Evolutionary conservation across 2,113 vertebrate genomes (phyloP).

Genomic region (Passer montanus): DNA sequence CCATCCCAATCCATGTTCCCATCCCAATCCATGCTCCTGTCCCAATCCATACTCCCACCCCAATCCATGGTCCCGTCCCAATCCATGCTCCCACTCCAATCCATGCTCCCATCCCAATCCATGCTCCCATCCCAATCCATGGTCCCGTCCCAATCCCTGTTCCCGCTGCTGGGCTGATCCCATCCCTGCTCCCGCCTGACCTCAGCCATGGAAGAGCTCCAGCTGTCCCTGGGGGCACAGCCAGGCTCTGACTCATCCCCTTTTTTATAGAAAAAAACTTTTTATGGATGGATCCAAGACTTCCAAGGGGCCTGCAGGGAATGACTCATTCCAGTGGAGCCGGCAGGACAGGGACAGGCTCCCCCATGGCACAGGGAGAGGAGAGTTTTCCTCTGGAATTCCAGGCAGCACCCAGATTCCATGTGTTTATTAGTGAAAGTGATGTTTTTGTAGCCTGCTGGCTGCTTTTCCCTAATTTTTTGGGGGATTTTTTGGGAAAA

Average conservation of each 20-base stretch:
- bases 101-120: no score
- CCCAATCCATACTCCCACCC: no score
- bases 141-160: rapidly evolving
- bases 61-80: no score
- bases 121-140: no score
- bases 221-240: neutral
- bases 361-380: neutral
- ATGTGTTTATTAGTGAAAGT: neutral
- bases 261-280: neutral
- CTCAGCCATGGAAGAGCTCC: rapidly evolving
- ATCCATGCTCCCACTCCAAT: no score
- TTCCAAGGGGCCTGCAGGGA: neutral
- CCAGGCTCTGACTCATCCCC: neutral
- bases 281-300: neutral
- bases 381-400: neutral
- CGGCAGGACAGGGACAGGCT: rapidly evolving
- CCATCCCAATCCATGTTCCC: no score
- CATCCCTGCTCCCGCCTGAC: neutral
- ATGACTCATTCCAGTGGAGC: neutral
- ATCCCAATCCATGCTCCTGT: no score
- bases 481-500: neutral
- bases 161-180: neutral
- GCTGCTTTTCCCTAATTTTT: neutral
- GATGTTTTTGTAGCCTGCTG: neutral
- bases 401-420: neutral